Conservation (phyloP, 2,888 invertebrate genomes). For the Drepana falcataria region DNA sequence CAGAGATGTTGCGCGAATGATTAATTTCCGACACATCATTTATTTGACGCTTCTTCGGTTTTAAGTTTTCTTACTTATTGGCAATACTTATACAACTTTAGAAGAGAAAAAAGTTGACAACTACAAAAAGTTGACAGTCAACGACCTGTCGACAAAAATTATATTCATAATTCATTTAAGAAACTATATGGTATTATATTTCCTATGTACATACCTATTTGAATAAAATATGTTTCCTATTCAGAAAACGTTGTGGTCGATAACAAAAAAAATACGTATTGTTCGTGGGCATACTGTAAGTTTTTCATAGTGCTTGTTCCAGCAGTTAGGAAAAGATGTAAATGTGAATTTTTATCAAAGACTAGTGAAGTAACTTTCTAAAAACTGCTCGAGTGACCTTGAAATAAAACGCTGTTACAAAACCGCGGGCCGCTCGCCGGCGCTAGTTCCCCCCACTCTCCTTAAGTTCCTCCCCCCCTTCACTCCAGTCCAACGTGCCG, state of each 20-base stretch:
- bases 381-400: conserved; percentile 77
- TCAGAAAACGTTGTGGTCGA: too few species aligned
- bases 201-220: too few species aligned
- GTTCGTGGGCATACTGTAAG: too few species aligned
- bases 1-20: background rate
- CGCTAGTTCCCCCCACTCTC: conserved; percentile 45
- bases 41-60: background rate
- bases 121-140: too few species aligned
- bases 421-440: conserved; percentile 71
- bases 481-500: conserved; percentile 45
- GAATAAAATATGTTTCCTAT: too few species aligned
- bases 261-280: too few species aligned
- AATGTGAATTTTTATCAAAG: conserved; percentile 55
- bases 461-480: conserved; percentile 28
- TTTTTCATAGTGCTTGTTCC: background rate
- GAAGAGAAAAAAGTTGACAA: too few species aligned
- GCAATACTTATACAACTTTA: too few species aligned
- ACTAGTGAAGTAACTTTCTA: conserved; percentile 75
- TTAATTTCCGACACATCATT: background rate
- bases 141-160: too few species aligned
- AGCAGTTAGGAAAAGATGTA: conserved; percentile 17
- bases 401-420: conserved; percentile 78
- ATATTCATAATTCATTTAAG: too few species aligned
- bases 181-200: too few species aligned
- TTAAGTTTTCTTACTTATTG: too few species aligned